Evolutionary conservation across 1,140 invertebrate genomes (phyloP).

Genomic region (Drosophila asahinai): DNA sequence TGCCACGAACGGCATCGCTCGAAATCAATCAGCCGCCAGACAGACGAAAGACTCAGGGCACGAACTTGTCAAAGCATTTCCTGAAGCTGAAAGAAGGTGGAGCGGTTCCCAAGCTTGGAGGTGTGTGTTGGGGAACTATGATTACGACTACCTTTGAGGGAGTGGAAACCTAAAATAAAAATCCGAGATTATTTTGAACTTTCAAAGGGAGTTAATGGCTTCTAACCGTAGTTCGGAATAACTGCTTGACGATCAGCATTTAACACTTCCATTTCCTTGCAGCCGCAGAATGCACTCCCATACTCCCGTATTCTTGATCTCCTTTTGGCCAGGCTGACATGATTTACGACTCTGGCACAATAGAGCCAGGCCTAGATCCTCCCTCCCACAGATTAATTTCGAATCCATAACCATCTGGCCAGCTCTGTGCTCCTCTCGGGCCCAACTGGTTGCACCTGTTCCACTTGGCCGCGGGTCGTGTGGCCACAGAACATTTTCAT

Average conservation of each 20-base stretch:
- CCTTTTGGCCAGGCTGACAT: slow-evolving; percentile 18
- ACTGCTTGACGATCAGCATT: slow-evolving; percentile 26
- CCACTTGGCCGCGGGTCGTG: slow-evolving; percentile 41
- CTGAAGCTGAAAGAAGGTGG: neutral
- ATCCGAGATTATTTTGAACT: neutral
- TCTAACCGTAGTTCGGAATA: slow-evolving; percentile 19
- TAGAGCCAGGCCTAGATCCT: slow-evolving; percentile 24
- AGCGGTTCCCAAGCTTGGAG: neutral
- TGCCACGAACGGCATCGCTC: slow-evolving; percentile 35
- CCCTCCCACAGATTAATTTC: slow-evolving; percentile 54
- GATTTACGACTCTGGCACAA: slow-evolving; percentile 42
- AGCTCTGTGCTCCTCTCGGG: neutral
- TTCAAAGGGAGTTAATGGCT: slow-evolving; percentile 5
- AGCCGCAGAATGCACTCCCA: slow-evolving; percentile 22
- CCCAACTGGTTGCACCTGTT: slow-evolving; percentile 69
- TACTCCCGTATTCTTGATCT: slow-evolving; percentile 15
- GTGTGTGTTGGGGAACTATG: neutral
- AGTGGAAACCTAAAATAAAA: neutral
- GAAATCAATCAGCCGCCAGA: slow-evolving; percentile 46
- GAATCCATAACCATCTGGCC: slow-evolving; percentile 39
- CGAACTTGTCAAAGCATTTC: slow-evolving; percentile 56
- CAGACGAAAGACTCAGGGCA: slow-evolving; percentile 31
- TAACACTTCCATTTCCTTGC: slow-evolving; percentile 46
- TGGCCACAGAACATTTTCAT: slow-evolving; percentile 48
- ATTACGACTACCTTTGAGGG: neutral